These are phyloP conservation scores for Perognathus longimembris DNA, from an alignment of 2,113 vertebrate genomes.

Conservation along the genomic window DNA sequence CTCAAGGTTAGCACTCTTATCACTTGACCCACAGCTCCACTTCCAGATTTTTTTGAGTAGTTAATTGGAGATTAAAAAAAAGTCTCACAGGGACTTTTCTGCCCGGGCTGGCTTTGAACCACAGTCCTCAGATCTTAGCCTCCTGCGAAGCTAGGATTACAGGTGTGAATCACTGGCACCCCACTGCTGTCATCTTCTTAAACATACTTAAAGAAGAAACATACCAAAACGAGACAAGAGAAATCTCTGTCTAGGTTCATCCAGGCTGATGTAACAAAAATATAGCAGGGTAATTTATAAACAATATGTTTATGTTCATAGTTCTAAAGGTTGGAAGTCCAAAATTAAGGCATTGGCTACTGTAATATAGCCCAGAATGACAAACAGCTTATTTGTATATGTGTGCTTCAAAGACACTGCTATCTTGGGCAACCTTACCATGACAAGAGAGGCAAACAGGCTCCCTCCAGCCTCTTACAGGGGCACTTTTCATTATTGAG, in stretches of 20 bases:
- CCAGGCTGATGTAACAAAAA: not conserved
- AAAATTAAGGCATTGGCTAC: not conserved
- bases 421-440: not conserved
- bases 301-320: not conserved
- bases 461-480: not conserved
- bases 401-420: not conserved
- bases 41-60: too few relatives aligned
- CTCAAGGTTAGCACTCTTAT: too few relatives aligned
- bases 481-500: not conserved
- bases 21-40: too few relatives aligned
- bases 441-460: not conserved
- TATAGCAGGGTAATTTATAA: not conserved
- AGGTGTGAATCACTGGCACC: too few relatives aligned
- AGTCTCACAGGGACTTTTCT: too few relatives aligned
- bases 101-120: too few relatives aligned
- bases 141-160: too few relatives aligned
- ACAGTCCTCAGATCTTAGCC: too few relatives aligned
- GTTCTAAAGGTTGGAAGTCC: not conserved
- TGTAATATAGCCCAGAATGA: not conserved
- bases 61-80: too few relatives aligned
- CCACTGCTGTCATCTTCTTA: conserved; percentile 9
- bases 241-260: conserved; percentile 5
- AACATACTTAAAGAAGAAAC: not conserved
- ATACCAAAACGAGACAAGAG: conserved; percentile 47
- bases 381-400: not conserved